phyloP scores from a whole-genome alignment of 2,888 invertebrate genomes.

The Ophioninae sp. region DNA sequence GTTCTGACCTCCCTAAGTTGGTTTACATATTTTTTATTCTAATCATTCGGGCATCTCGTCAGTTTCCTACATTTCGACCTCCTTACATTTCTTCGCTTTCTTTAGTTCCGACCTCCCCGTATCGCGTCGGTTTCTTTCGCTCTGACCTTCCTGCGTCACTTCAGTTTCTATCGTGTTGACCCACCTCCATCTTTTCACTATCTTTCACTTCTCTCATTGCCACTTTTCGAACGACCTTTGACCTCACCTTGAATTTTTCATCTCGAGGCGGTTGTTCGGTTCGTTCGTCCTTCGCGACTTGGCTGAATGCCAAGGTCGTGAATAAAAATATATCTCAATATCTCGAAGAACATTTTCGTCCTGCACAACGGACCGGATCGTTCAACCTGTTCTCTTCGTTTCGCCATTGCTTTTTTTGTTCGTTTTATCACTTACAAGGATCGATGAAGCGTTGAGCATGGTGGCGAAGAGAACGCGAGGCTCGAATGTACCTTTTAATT shows the following conservation, averaged over 20 bases:
- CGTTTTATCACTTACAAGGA: conserved; percentile 22
- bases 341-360: conserved; percentile 33
- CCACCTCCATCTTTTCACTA: neutral
- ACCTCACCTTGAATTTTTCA: neutral
- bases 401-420: neutral
- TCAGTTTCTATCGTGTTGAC: neutral
- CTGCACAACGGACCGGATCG: conserved; percentile 10
- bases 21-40: too few species aligned
- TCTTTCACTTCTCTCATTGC: neutral
- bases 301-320: conserved; percentile 25
- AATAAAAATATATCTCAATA: conserved; percentile 9
- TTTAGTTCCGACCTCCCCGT: neutral
- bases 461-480: conserved; percentile 10
- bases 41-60: too few species aligned
- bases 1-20: neutral
- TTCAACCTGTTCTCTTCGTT: conserved; percentile 13
- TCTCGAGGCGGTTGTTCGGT: neutral
- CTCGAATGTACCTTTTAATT: conserved; percentile 41
- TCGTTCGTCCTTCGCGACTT: conserved; percentile 28
- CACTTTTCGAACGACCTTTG: neutral
- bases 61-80: too few species aligned
- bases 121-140: neutral
- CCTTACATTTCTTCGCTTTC: too few species aligned
- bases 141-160: too few species aligned
- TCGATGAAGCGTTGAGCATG: conserved; percentile 55